Evolutionary conservation across 2,888 invertebrate species (phyloP).

Genomic region (Ditylenchus weischeri): DNA sequence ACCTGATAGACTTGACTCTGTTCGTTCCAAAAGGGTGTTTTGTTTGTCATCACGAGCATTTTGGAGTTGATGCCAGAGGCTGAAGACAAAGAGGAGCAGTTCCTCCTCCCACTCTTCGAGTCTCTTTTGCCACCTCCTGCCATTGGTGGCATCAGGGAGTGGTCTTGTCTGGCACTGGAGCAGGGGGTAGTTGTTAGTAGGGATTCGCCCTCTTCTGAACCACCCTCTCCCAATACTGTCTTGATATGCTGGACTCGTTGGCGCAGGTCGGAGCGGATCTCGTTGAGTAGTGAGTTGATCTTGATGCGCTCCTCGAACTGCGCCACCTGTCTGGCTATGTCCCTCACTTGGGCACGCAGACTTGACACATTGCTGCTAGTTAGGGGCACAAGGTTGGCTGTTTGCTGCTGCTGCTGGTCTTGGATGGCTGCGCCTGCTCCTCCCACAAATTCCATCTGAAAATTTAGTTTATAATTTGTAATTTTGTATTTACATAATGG

Average conservation of each 20-base stretch:
- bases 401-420: too few species aligned
- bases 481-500: too few species aligned
- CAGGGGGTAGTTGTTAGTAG: not conserved
- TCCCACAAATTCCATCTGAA: too few species aligned
- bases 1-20: slow-evolving; percentile 97
- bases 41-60: slow-evolving; percentile 67
- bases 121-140: not conserved
- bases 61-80: not conserved
- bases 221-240: slow-evolving; percentile 33
- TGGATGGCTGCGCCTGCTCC: too few species aligned
- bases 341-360: slow-evolving; percentile 38
- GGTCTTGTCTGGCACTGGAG: too few species aligned
- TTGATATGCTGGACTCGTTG: slow-evolving; percentile 40
- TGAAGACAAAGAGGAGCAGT: slow-evolving; percentile 2
- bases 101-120: not conserved
- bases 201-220: slow-evolving; percentile 12
- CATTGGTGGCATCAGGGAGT: not conserved
- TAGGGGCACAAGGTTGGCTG: too few species aligned
- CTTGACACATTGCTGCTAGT: slow-evolving; percentile 25
- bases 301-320: slow-evolving; percentile 39
- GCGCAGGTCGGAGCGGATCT: slow-evolving; percentile 34
- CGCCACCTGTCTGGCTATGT: slow-evolving; percentile 38
- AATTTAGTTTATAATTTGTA: too few species aligned
- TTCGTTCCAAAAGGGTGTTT: slow-evolving; percentile 97
- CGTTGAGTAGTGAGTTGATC: slow-evolving; percentile 33